Evolutionary conservation across 2,888 invertebrate species (phyloP).

Genomic region (Trachelus troglodyta): DNA sequence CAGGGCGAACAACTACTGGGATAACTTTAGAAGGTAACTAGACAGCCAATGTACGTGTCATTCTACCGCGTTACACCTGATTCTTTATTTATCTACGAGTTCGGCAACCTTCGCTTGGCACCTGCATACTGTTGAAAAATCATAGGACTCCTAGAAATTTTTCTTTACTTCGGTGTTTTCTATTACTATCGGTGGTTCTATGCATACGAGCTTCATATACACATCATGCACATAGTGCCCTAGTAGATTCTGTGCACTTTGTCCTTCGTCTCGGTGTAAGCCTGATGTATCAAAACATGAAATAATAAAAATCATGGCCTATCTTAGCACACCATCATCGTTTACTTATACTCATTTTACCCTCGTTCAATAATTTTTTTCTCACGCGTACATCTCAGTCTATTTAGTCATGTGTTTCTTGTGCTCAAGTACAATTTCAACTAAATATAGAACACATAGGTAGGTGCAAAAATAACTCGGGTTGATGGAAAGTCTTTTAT

Average conservation of each 20-base stretch:
- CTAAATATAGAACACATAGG: conserved; percentile 31
- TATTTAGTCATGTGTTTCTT: conserved; percentile 30
- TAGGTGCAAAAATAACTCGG: conserved; percentile 3
- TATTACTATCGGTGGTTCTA: background rate
- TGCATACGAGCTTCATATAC: conserved; percentile 9
- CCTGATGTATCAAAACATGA: conserved; percentile 42
- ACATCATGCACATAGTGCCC: conserved; percentile 26
- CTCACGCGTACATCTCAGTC: conserved; percentile 20
- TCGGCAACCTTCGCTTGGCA: background rate
- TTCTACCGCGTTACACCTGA: background rate
- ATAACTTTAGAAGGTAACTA: conserved; percentile 90
- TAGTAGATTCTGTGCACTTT: conserved; percentile 17
- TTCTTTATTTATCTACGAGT: background rate
- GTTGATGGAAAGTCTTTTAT: background rate
- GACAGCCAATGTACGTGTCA: conserved; percentile 1
- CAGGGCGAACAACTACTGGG: conserved; percentile 94
- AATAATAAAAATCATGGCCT: conserved; percentile 49
- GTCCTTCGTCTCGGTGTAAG: conserved; percentile 40
- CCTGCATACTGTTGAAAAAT: background rate
- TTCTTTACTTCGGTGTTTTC: background rate
- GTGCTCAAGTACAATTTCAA: conserved; percentile 32
- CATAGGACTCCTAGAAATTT: background rate
- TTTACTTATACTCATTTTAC: conserved; percentile 37
- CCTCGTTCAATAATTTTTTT: conserved; percentile 35
- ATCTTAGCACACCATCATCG: conserved; percentile 30